These are phyloP conservation scores for Pelodytes ibericus DNA, from an alignment of 2,797 vertebrate species.

Conservation along the genomic window DNA sequence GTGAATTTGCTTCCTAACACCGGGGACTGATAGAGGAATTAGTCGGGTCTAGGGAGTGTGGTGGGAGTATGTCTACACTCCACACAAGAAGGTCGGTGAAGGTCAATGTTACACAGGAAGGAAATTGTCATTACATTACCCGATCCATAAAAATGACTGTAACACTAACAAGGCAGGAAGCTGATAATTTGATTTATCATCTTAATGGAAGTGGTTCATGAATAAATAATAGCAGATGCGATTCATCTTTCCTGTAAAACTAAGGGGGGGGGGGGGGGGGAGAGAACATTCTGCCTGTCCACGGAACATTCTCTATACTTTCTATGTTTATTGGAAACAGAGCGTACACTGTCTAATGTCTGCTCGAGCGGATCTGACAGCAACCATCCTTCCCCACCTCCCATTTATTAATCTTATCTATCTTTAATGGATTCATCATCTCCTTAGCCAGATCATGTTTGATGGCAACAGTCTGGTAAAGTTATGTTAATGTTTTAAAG, in stretches of 20 bases:
- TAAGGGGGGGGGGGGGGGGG: slow-evolving; percentile 62
- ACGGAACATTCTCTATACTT: slow-evolving; percentile 60
- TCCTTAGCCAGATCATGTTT: too few relatives aligned
- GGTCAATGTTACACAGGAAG: slow-evolving; percentile 74
- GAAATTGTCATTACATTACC: slow-evolving; percentile 78
- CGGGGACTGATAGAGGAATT: too few relatives aligned
- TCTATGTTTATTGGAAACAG: slow-evolving; percentile 68
- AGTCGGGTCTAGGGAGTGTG: slow-evolving; percentile 67
- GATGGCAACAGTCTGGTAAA: too few relatives aligned
- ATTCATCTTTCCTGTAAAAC: slow-evolving; percentile 73
- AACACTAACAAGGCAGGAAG: slow-evolving; percentile 74
- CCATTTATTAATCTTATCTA: too few relatives aligned
- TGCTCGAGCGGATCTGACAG: too few relatives aligned
- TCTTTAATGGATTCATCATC: too few relatives aligned
- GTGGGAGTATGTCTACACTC: slow-evolving; percentile 68
- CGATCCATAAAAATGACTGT: slow-evolving; percentile 74
- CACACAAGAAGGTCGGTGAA: slow-evolving; percentile 70
- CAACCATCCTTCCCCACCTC: too few relatives aligned
- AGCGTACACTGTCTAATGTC: slow-evolving; percentile 49
- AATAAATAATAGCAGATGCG: slow-evolving; percentile 85
- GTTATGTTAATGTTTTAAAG: too few relatives aligned
- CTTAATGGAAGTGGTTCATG: slow-evolving; percentile 82
- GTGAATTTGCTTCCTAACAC: too few relatives aligned
- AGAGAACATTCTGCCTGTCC: slow-evolving; percentile 65
- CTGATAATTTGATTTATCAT: slow-evolving; percentile 80